Evolutionary conservation across 2,113 vertebrate genomes (phyloP), one percentile per base, ranked within the genome.

Genomic region (Perognathus longimembris): DNA sequence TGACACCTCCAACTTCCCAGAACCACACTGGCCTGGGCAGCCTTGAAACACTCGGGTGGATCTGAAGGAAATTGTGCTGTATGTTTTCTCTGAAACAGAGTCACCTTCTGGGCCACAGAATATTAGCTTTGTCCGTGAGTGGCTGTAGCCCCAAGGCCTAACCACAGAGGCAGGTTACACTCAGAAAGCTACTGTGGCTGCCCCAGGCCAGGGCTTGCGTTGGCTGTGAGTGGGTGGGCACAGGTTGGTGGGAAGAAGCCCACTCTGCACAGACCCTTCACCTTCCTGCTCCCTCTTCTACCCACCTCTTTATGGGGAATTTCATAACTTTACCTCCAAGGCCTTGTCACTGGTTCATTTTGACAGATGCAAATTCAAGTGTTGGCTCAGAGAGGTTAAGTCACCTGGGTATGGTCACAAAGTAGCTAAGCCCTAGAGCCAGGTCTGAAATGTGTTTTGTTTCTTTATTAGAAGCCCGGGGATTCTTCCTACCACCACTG

Each of bases 51-150:
- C 79, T 74, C 36, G 80, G 54, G 71, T 90, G 2, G 17, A 64
- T 57, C 90, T 70, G 63, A 57, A 76, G 78, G 88, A 92, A 89
- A 85, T 73, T 12, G 74, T 90, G 66, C 90, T 36, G 75, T 93
- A 86, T 85, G 83, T 90, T 93, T 94, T 92, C 94, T 91, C 84
- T 69, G 77, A 83, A 73, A 88, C 57, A 67, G 81, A 81, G 77
- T 85, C 75, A 59, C 61, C 85, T 88, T 67, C 85, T 12, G 64
- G 66, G 90, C 91, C 28, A 1, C 2, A 17, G 74, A 71, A 30
- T 3, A 2, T 70, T 84, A 22, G 86, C 82, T 45, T 83, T 63
- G 15, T 78, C 80, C 64, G 70, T 30, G 86, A 74, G 70, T 85
- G 36, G 61, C 83, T 0, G 64, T n/a, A 88, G 66, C 45, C 67